Evolutionary conservation across 2,113 vertebrate species (phyloP).

Genomic region (Cottus gobio): DNA sequence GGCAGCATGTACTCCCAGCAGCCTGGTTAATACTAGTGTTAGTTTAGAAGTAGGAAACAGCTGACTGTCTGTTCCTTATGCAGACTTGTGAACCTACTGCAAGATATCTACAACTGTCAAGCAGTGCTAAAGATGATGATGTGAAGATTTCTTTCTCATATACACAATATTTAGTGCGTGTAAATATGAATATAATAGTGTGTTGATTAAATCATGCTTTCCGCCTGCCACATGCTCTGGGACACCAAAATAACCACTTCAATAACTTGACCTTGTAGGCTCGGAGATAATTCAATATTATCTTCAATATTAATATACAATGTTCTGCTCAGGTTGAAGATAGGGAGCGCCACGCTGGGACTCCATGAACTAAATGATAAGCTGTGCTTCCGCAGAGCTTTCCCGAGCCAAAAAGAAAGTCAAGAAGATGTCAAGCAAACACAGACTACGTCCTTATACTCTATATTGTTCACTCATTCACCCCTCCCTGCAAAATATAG

Average conservation of each 20-base stretch:
- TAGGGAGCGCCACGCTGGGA: neutral
- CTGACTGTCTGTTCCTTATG: conserved; percentile 42
- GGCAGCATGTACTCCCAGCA: conserved; percentile 66
- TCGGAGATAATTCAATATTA: neutral
- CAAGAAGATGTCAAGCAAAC: neutral
- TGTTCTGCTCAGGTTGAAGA: neutral
- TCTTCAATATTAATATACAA: neutral
- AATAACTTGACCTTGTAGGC: neutral
- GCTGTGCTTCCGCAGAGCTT: neutral
- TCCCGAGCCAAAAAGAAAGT: neutral
- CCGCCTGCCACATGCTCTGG: neutral
- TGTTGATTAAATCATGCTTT: neutral
- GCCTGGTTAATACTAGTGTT: conserved; percentile 65
- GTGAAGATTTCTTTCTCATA: too few relatives aligned
- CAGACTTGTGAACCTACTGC: conserved; percentile 22
- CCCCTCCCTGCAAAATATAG: neutral
- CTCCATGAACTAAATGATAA: neutral
- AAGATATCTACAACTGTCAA: conserved; percentile 7
- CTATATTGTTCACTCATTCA: too few relatives aligned
- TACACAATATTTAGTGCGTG: neutral
- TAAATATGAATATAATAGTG: neutral
- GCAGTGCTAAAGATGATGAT: conserved; percentile 3
- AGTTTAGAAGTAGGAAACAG: conserved; percentile 52
- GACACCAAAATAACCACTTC: neutral
- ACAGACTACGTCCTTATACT: neutral